Percentiles rank a stretch among this genome's conserved stretches.
These are phyloP conservation scores for Lamproptera curius DNA, from an alignment of 2,888 invertebrate genomes.

Conservation along the genomic window DNA sequence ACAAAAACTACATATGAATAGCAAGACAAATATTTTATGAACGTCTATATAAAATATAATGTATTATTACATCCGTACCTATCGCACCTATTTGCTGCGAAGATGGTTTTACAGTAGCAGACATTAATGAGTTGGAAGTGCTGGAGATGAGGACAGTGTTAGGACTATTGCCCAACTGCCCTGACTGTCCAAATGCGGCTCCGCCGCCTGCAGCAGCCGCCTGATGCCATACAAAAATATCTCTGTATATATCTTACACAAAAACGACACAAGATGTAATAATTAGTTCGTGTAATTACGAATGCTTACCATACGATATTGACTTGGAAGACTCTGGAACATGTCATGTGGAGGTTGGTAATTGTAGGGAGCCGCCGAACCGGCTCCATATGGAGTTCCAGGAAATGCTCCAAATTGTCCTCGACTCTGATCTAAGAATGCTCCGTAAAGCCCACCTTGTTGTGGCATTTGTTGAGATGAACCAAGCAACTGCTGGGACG, in stretches of 20 bases:
- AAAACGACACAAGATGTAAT: constrained; percentile 1
- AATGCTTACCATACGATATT: constrained; percentile 65
- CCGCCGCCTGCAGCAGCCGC: constrained; percentile 78
- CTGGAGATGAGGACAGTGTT: constrained; percentile 93
- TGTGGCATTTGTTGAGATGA: constrained; percentile 80
- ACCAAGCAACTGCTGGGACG: constrained; percentile 80
- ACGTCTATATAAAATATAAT: constrained; percentile 8
- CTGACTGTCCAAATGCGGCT: constrained; percentile 87
- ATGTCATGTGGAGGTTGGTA: constrained; percentile 84
- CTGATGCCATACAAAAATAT: constrained; percentile 25
- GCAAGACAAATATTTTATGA: too few relatives aligned
- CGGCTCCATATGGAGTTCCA: constrained; percentile 82
- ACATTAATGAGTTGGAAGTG: constrained; percentile 92
- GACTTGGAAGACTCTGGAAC: constrained; percentile 70
- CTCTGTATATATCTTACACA: background rate
- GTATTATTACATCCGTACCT: constrained; percentile 61
- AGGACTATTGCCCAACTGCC: constrained; percentile 88
- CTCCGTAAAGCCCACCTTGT: constrained; percentile 88
- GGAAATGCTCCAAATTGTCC: constrained; percentile 90
- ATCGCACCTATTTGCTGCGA: constrained; percentile 91
- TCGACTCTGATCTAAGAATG: constrained; percentile 87
- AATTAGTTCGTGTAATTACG: background rate
- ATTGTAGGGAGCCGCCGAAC: constrained; percentile 84
- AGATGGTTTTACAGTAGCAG: constrained; percentile 90
- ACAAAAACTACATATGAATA: too few relatives aligned